Evolutionary conservation across 2,113 vertebrate species (phyloP), one percentile per base, ranked within the genome.

Genomic region (Lepidiolamprologus cunningtoni): DNA sequence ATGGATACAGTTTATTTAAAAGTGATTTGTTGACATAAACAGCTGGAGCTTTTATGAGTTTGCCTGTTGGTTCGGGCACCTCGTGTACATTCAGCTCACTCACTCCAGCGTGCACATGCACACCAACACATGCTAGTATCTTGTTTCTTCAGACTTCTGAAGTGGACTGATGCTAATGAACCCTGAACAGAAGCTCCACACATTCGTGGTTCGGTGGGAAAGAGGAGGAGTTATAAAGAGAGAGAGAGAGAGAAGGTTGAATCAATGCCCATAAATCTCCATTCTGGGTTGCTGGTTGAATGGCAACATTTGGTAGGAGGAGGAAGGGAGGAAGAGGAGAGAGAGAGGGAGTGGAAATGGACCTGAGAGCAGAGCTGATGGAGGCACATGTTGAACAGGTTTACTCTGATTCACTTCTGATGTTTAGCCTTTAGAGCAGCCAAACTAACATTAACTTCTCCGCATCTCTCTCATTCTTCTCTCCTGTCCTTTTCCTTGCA

Each of bases 111-210:
- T 57, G 52, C 82, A 68, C 42, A 52, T 6, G 52, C 81, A 80
- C 84, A 81, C 78, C 14, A 80, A 68, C 52, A 86, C 54, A 71
- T 63, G 53, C 81, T 63, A 54, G 91, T 83, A 87, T 95, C 86
- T 83, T 63, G 80, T 92, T 94, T 87, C 93, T 37, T 87, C 66
- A 87, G 88, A 68, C 84, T 35, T 89, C 90, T 95, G 92, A 94
- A 93, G 93, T 95, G 93, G 91, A 85, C 84, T 86, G 87, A 93
- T 92, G 90, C 92, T 93, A 95, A 95, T 94, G 91, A 95, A 84
- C 31, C 52, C 84, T 79, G 87, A 94, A 95, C 93, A 96, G 94
- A 95, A 93, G 93, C 90, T 31, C 89, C 90, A 92, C 91, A 93
- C 94, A 95, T 93, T 91, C 91, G 89, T 42, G 82, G 63, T 42